A percentile compares a stretch with the other conserved stretches of the same genome.
Conservation (phyloP, 2,113 vertebrate genomes). For the Pelmatolapia mariae region DNA sequence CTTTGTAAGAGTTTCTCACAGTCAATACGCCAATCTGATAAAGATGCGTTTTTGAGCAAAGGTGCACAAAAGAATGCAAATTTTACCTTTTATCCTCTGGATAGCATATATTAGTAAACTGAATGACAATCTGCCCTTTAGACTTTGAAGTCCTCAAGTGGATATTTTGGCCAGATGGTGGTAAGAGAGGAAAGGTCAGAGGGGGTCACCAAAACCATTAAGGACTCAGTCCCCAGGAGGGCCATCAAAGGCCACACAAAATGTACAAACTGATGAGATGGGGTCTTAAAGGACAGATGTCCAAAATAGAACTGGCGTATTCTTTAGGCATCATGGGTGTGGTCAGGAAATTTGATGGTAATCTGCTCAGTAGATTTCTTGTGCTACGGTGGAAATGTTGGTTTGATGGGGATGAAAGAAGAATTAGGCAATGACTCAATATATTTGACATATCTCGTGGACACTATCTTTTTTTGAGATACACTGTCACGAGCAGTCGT, state of each 20-base stretch:
- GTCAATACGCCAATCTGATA: not conserved
- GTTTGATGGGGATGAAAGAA: not conserved
- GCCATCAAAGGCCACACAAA: not conserved
- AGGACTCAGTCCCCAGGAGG: not conserved
- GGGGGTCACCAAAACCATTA: not conserved
- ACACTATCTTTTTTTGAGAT: not conserved
- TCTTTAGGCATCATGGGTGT: not conserved
- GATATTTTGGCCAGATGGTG: not conserved
- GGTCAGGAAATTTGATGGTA: not conserved
- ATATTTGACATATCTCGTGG: not conserved
- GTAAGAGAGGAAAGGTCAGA: not conserved
- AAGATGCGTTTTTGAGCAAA: not conserved
- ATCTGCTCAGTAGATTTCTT: not conserved
- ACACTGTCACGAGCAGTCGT: not conserved
- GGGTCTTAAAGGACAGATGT: not conserved
- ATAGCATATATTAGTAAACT: not conserved
- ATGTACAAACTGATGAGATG: not conserved
- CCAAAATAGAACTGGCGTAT: not conserved
- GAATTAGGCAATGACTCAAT: not conserved
- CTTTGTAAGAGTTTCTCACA: not conserved
- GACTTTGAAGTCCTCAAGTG: not conserved
- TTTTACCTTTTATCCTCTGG: not conserved
- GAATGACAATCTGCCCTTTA: not conserved
- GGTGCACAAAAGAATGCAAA: not conserved
- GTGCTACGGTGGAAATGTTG: not conserved